Conservation (phyloP, 37 sponge, comb jelly and placozoan genomes). For the Halisarca cf. caerulea region DNA sequence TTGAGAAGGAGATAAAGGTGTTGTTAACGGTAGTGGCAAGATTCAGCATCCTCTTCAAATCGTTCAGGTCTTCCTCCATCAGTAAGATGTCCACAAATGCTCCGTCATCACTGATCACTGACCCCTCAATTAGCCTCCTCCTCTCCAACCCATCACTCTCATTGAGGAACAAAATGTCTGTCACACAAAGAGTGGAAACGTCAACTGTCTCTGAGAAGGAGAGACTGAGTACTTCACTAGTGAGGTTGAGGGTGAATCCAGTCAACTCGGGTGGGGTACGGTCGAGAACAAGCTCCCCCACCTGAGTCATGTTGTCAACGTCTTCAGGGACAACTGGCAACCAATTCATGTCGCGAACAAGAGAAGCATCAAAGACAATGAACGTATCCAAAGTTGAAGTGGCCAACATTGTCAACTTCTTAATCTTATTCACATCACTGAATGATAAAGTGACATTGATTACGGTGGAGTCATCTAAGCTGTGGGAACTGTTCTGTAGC, state of each 20-base stretch:
- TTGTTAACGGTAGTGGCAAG: slow-evolving; percentile 57
- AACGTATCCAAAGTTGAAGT: slow-evolving; percentile 46
- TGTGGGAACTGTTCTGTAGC: slow-evolving; percentile 44
- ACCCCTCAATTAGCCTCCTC: slow-evolving; percentile 46
- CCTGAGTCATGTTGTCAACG: neutral
- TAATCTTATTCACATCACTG: slow-evolving; percentile 77
- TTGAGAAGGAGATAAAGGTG: slow-evolving; percentile 64
- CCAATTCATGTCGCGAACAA: slow-evolving; percentile 65
- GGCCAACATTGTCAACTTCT: slow-evolving; percentile 58
- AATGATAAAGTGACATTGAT: slow-evolving; percentile 65
- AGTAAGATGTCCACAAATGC: slow-evolving; percentile 57
- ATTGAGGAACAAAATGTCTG: slow-evolving; percentile 55
- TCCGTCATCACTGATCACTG: slow-evolving; percentile 29
- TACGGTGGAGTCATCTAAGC: slow-evolving; percentile 52
- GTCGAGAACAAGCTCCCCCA: slow-evolving; percentile 43
- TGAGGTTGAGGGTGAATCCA: slow-evolving; percentile 66
- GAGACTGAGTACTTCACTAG: slow-evolving; percentile 62
- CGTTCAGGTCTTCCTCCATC: slow-evolving; percentile 61
- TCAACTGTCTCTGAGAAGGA: slow-evolving; percentile 83
- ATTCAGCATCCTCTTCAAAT: slow-evolving; percentile 59
- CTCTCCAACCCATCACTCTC: neutral
- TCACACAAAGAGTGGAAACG: slow-evolving; percentile 38
- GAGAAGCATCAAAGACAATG: slow-evolving; percentile 40
- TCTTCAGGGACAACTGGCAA: slow-evolving; percentile 57
- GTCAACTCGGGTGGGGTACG: slow-evolving; percentile 35